Conservation (phyloP, 2,113 vertebrate species). For the Lamprotornis superbus region DNA sequence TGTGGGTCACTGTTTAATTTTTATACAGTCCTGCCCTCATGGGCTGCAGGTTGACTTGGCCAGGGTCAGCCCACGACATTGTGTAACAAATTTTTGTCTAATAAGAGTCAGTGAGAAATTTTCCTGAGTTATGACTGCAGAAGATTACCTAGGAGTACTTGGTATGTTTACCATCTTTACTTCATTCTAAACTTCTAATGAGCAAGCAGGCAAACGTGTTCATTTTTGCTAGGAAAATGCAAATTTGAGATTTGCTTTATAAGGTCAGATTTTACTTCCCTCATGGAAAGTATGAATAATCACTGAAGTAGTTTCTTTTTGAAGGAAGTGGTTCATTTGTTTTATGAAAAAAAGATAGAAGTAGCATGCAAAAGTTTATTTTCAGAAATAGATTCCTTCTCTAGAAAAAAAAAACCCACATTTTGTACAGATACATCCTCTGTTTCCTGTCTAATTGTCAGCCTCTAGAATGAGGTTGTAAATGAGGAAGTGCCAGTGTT, state of each 20-base stretch:
- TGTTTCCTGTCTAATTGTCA: background rate
- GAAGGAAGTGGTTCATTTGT: background rate
- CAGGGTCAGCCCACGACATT: background rate
- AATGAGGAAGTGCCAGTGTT: background rate
- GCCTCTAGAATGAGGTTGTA: background rate
- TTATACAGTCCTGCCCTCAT: background rate
- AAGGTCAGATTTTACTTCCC: background rate
- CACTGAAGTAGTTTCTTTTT: background rate
- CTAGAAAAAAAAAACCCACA: accelerated
- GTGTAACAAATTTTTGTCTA: background rate
- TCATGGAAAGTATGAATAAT: background rate
- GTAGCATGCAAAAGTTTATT: background rate
- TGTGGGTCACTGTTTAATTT: background rate
- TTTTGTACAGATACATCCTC: background rate
- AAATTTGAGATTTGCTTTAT: background rate
- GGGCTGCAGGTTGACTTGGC: background rate
- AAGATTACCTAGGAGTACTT: background rate
- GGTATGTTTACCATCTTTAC: background rate
- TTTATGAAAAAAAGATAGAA: background rate
- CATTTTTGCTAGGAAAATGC: background rate
- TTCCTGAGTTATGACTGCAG: background rate
- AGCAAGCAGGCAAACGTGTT: background rate
- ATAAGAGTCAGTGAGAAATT: background rate
- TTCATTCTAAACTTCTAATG: background rate
- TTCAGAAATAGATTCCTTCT: background rate